phyloP scores from a whole-genome alignment of 2,888 invertebrate genomes.

The Lepidonotus clava region DNA sequence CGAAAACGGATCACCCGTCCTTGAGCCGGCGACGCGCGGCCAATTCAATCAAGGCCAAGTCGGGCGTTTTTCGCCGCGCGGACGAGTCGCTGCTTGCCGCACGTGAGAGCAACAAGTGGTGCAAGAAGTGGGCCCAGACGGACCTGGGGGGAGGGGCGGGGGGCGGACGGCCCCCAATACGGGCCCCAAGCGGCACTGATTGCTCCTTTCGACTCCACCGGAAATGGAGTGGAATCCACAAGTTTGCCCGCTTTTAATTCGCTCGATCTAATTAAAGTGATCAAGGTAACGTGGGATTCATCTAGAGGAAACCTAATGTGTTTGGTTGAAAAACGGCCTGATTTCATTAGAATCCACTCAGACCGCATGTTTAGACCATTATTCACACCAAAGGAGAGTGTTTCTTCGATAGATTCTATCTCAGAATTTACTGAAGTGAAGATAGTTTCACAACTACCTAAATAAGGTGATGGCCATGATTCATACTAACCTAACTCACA shows the following conservation, averaged over 20 bases:
- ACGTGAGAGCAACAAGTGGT: not conserved
- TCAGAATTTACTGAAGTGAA: no score
- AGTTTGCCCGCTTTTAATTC: not conserved
- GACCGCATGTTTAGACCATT: no score
- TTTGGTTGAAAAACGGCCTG: not conserved
- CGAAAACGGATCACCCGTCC: conserved; percentile 23
- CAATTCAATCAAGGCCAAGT: conserved; percentile 11
- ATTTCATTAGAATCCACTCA: no score
- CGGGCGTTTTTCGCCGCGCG: not conserved
- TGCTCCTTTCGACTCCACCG: not conserved
- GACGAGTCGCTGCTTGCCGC: not conserved
- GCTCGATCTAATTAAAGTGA: not conserved
- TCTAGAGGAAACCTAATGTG: no score
- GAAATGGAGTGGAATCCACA: not conserved
- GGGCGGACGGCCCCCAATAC: not conserved
- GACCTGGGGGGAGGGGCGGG: not conserved
- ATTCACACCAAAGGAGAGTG: no score
- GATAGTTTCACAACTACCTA: no score
- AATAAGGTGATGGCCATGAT: no score
- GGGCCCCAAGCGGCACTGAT: not conserved
- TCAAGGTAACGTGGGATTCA: not conserved
- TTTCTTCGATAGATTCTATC: no score
- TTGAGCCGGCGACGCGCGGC: not conserved
- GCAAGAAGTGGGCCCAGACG: not conserved
- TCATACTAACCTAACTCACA: no score